Percentiles rank a stretch among this genome's conserved stretches.
Conservation (phyloP, 2,113 vertebrate species). For the Sander lucioperca region DNA sequence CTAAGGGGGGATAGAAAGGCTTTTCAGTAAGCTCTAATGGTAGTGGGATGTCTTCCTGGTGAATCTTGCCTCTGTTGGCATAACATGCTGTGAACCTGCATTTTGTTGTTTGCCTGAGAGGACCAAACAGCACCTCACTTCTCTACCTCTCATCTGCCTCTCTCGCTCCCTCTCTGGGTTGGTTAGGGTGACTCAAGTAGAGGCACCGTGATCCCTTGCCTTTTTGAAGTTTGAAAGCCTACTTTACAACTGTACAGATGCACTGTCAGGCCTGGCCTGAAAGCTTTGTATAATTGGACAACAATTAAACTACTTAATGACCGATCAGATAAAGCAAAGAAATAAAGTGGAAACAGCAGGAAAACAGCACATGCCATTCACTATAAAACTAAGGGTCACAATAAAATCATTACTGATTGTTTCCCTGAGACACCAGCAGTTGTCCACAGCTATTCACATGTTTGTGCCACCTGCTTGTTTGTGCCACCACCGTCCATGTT, state of each 20-base stretch:
- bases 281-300: constrained; percentile 36
- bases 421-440: constrained; percentile 24
- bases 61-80: constrained; percentile 54
- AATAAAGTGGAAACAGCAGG: neutral
- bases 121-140: constrained; percentile 48
- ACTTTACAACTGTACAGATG: constrained; percentile 29
- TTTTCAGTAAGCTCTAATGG: constrained; percentile 68
- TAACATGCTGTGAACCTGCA: constrained; percentile 61
- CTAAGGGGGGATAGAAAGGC: constrained; percentile 60
- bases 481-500: constrained; percentile 48
- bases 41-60: constrained; percentile 56
- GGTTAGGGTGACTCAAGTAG: constrained; percentile 41
- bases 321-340: neutral
- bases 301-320: constrained; percentile 18
- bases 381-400: neutral
- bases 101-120: constrained; percentile 64
- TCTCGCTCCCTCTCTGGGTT: constrained; percentile 9
- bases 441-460: constrained; percentile 40
- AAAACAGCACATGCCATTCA: neutral
- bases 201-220: constrained; percentile 21
- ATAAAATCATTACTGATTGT: neutral
- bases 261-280: constrained; percentile 17
- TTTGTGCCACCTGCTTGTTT: constrained; percentile 68
- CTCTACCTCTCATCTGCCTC: constrained; percentile 21
- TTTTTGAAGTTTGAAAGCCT: constrained; percentile 40